phyloP scores from a whole-genome alignment of 2,888 invertebrate species.

The Caenorhabditis doughertyi region DNA sequence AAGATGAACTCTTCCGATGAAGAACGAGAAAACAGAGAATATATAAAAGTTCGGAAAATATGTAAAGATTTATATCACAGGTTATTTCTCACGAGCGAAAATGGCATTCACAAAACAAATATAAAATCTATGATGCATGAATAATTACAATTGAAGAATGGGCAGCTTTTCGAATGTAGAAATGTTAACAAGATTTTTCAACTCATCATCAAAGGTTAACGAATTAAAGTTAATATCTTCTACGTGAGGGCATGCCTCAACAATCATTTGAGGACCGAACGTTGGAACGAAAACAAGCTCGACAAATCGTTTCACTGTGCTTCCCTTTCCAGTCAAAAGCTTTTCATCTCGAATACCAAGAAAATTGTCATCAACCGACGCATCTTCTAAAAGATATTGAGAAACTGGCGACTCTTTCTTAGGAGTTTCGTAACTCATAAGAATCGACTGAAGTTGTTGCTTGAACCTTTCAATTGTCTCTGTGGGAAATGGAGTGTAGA shows the following conservation, averaged over 20 bases:
- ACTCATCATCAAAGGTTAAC: background rate
- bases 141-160: constrained; percentile 22
- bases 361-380: background rate
- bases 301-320: constrained; percentile 4
- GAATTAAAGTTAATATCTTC: background rate
- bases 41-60: background rate
- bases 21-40: no score
- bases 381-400: background rate
- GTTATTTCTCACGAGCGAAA: background rate
- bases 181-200: constrained; percentile 5
- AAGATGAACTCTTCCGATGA: no score
- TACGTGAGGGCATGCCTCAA: background rate
- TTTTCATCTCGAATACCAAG: background rate
- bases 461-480: constrained; percentile 12
- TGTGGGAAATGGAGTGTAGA: constrained; percentile 47
- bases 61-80: constrained; percentile 1
- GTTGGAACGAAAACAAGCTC: constrained; percentile 12
- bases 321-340: background rate
- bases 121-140: background rate
- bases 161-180: constrained; percentile 15
- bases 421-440: constrained; percentile 12
- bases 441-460: constrained; percentile 4
- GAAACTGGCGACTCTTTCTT: background rate
- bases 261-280: background rate
- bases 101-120: background rate